phyloP scores from a whole-genome alignment of 2,797 vertebrate species.

The Cheirogaleus major region DNA sequence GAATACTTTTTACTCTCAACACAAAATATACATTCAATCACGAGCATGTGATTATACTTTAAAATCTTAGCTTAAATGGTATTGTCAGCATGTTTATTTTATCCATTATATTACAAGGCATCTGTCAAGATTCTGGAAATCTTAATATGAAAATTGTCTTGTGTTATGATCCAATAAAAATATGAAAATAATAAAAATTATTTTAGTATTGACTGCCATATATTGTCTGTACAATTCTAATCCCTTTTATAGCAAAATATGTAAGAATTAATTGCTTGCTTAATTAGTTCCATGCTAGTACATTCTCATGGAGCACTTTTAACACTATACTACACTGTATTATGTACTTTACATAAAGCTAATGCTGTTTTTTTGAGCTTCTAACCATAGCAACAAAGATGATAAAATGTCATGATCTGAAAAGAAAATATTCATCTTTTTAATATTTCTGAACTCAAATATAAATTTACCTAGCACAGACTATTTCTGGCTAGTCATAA shows the following conservation, averaged over 20 bases:
- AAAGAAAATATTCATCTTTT: conserved; percentile 34
- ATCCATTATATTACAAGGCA: neutral
- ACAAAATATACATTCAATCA: neutral
- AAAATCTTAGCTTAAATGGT: neutral
- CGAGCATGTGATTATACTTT: neutral
- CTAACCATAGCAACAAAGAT: conserved; percentile 4
- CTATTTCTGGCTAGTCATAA: neutral
- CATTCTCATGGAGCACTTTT: neutral
- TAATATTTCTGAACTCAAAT: conserved; percentile 28
- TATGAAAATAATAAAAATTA: neutral
- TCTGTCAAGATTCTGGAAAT: neutral
- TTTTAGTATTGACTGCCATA: neutral
- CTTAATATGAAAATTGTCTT: neutral
- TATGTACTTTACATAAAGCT: neutral
- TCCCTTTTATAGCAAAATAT: neutral
- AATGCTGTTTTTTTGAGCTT: neutral
- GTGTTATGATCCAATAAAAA: neutral
- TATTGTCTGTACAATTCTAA: neutral
- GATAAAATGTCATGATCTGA: neutral
- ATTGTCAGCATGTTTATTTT: neutral
- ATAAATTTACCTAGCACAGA: neutral
- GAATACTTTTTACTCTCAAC: neutral
- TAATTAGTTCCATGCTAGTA: neutral
- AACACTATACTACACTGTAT: neutral
- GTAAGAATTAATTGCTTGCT: neutral